phyloP scores from a whole-genome alignment of 2,113 vertebrate species.

The Ailurus styani region DNA sequence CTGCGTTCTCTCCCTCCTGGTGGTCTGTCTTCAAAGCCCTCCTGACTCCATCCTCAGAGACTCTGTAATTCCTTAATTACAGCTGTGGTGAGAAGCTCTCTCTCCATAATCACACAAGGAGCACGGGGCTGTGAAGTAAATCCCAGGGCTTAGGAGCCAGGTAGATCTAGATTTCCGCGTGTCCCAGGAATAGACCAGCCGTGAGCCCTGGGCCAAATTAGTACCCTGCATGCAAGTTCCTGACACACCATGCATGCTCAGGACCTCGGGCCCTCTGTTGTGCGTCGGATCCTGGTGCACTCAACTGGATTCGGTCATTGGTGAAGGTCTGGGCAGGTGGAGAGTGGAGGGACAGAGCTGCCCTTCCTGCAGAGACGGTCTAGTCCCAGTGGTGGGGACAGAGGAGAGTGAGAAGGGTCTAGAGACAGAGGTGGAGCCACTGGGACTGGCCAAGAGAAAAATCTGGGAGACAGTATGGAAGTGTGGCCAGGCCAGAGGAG shows the following conservation, averaged over 20 bases:
- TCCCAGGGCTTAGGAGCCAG: not conserved
- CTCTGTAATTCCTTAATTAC: not conserved
- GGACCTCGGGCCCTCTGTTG: not conserved
- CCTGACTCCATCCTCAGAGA: not conserved
- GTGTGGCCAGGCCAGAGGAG: not conserved
- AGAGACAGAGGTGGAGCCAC: not conserved
- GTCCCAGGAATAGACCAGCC: not conserved
- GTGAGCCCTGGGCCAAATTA: not conserved
- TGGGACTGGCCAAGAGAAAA: not conserved
- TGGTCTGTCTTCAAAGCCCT: not conserved
- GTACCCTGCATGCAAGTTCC: not conserved
- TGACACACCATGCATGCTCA: rapidly evolving
- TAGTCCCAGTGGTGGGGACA: not conserved
- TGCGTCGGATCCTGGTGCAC: too few relatives aligned
- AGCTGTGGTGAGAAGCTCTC: not conserved
- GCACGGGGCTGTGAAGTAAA: not conserved
- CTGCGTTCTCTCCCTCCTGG: not conserved
- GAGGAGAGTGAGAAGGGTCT: not conserved
- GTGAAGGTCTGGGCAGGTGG: not conserved
- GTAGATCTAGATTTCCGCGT: rapidly evolving
- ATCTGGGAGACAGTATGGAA: too few relatives aligned
- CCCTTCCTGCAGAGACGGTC: not conserved
- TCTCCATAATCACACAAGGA: not conserved
- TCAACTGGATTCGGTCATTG: not conserved
- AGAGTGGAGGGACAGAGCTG: not conserved